Evolutionary conservation across 2,113 vertebrate genomes (phyloP).

Genomic region (Macaca mulatta): DNA sequence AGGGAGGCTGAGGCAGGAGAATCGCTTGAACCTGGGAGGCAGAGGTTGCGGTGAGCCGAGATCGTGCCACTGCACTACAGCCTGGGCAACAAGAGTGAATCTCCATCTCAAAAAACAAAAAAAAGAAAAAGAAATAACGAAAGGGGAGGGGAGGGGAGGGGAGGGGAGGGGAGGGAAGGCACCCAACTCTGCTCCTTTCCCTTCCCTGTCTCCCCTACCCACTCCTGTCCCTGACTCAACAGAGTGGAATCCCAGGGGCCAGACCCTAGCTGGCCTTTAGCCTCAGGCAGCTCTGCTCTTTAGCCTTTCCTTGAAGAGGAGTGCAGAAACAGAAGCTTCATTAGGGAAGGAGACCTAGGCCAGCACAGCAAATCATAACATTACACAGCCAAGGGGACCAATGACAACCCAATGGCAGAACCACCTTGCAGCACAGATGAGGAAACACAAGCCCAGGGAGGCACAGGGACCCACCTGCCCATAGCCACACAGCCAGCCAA

Average conservation of each 20-base stretch:
- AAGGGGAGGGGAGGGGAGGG: accelerated
- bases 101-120: too few species aligned
- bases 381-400: background rate
- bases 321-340: background rate
- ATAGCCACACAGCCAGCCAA: background rate
- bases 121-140: slow-evolving; percentile 37
- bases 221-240: background rate
- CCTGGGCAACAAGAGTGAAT: too few species aligned
- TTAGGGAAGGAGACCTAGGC: background rate
- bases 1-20: too few species aligned
- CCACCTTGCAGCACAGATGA: background rate
- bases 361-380: background rate
- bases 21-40: too few species aligned
- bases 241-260: background rate
- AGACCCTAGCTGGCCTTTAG: background rate
- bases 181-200: background rate
- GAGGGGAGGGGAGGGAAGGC: background rate
- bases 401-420: background rate
- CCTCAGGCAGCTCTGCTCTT: background rate
- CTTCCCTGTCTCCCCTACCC: background rate
- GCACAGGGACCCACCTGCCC: background rate
- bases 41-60: too few species aligned
- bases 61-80: too few species aligned
- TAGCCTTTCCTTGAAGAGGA: background rate
- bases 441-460: background rate